Base-by-base conservation (phyloP, 1,140 invertebrate species). In the Mya arenaria region DNA sequence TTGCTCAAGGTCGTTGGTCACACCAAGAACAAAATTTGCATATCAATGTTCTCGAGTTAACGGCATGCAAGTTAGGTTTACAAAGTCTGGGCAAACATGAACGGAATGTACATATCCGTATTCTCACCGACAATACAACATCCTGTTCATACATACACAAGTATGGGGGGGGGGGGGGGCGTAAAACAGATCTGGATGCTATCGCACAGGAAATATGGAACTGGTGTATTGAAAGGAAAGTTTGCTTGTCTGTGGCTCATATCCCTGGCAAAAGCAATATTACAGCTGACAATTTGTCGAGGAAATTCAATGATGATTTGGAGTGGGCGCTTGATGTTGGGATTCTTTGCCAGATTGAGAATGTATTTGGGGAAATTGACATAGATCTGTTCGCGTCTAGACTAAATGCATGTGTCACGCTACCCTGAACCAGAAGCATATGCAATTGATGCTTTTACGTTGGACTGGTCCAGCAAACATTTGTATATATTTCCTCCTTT, bases 401-500 rank as follows among this genome's bases (percentile, higher is more conserved):
- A 30, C 15, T 77, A 17, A 86, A 84, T 78, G 41, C 48, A 39
- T 84, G 72, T 79, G 1, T 79, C 82, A n/a, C 84, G 74, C 68
- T 58, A 60, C 58, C 72, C 82, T 25, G 78, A 84, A 23, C 85
- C 77, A 32, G 41, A 72, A 10, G 77, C 85, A 28, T 19, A 32
- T 1, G 48, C 62, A 19, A 60, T 86, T 37, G 69, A 84, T 84
- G 73, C 82, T 23, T 82, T 84, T 58, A 52, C 37, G 28, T 19
- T 84, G n/a, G n/a, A 23, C 37, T 84, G 82, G 75, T 41, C 37
- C 15, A 32, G 63, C 39, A 32, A 62, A n/a, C 30, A 69, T 48
- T 75, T 80, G 25, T 86, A 73, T 79, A 58, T 69, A 66, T 84
- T 84, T 60, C 84, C 81, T 58, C 73, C 84, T 58, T 83, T 85